Percentiles rank a stretch among this genome's conserved stretches.
phyloP scores from a whole-genome alignment of 2,888 invertebrate genomes.

The Hesperia comma region DNA sequence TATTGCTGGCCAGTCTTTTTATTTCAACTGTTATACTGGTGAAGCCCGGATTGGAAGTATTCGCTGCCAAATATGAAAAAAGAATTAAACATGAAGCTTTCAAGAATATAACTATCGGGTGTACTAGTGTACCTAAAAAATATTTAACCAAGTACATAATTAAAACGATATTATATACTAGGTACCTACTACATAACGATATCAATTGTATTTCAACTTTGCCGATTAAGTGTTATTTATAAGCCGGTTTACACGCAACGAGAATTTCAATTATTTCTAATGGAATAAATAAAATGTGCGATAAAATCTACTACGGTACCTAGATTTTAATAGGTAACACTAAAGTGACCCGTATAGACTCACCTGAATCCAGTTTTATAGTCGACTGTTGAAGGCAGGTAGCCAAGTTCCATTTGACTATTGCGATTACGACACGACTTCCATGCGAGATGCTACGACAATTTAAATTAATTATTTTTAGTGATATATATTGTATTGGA shows the following conservation, averaged over 20 bases:
- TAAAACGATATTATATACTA: not conserved
- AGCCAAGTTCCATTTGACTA: not conserved
- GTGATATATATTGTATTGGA: too few species aligned
- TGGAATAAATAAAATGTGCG: not conserved
- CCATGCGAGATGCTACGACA: not conserved
- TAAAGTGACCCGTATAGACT: conserved; percentile 3
- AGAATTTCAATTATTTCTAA: conserved; percentile 9
- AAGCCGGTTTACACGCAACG: not conserved
- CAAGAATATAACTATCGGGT: too few species aligned
- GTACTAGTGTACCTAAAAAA: too few species aligned
- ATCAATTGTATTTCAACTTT: not conserved
- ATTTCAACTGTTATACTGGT: not conserved
- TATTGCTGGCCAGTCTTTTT: conserved; percentile 5
- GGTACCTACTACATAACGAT: not conserved
- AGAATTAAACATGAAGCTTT: too few species aligned
- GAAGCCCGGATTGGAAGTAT: too few species aligned
- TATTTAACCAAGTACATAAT: not conserved
- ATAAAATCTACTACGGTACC: conserved; percentile 4
- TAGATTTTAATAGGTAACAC: not conserved
- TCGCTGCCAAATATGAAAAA: too few species aligned
- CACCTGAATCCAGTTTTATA: conserved; percentile 3
- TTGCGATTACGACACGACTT: conserved; percentile 1
- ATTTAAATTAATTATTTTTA: not conserved
- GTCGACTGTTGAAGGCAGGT: not conserved
- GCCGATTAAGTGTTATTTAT: not conserved